A percentile compares a stretch with the other conserved stretches of the same genome.
These are phyloP conservation scores for Drosophila repleta DNA, from an alignment of 1,140 invertebrate genomes.

Conservation along the genomic window DNA sequence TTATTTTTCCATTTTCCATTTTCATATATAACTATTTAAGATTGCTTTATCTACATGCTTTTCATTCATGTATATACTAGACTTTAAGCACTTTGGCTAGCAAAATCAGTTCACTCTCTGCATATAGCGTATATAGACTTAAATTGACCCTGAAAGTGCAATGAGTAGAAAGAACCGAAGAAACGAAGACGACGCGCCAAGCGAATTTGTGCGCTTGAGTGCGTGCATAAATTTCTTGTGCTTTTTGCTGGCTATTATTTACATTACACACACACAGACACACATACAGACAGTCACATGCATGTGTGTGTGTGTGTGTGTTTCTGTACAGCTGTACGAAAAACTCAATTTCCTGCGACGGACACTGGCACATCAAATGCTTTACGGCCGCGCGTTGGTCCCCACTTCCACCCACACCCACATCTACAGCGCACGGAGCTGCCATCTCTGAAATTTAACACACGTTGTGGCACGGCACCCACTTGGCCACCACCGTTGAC, in stretches of 20 bases:
- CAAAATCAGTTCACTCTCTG: neutral
- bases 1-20: too few relatives aligned
- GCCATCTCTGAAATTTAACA: constrained; percentile 69
- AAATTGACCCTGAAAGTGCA: constrained; percentile 63
- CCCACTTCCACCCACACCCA: neutral
- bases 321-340: constrained; percentile 58
- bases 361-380: constrained; percentile 70
- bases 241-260: constrained; percentile 50
- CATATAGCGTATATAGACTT: neutral
- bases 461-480: constrained; percentile 56
- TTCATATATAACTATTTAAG: too few relatives aligned
- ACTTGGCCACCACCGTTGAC: constrained; percentile 39
- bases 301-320: neutral
- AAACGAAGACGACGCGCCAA: constrained; percentile 37
- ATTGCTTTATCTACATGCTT: too few relatives aligned
- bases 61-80: neutral
- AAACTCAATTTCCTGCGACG: constrained; percentile 76
- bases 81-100: neutral
- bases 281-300: constrained; percentile 1
- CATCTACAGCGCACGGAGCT: neutral
- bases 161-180: constrained; percentile 19
- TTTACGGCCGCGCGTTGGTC: constrained; percentile 46
- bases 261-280: constrained; percentile 43
- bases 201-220: constrained; percentile 59
- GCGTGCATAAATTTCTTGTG: constrained; percentile 55